Evolutionary conservation across 2,113 vertebrate genomes (phyloP).

Genomic region (Bungarus multicinctus): DNA sequence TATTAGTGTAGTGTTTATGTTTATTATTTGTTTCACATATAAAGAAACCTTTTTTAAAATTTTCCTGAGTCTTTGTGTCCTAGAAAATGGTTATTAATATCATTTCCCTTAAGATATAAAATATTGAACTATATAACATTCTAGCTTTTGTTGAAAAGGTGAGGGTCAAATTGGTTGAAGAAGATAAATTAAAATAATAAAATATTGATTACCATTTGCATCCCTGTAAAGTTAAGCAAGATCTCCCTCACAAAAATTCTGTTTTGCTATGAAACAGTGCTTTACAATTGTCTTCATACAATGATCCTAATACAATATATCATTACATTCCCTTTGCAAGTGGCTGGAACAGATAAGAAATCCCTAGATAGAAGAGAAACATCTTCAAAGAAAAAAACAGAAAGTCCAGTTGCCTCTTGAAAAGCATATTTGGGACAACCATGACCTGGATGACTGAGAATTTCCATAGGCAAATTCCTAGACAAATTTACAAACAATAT

Average conservation of each 20-base stretch:
- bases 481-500: neutral
- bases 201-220: neutral
- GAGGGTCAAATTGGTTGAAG: neutral
- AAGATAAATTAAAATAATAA: neutral
- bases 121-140: neutral
- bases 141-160: neutral
- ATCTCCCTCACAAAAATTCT: neutral
- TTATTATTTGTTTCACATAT: neutral
- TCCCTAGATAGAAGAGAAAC: neutral
- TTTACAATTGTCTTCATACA: neutral
- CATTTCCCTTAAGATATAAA: slow-evolving; percentile 3
- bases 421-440: no score
- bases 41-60: neutral
- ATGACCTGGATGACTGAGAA: no score
- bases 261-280: neutral
- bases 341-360: neutral
- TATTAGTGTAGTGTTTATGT: neutral
- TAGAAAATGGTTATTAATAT: neutral
- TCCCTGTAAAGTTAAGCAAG: neutral
- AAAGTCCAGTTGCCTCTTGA: no score
- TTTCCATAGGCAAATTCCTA: neutral
- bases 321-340: neutral
- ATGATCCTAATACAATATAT: neutral
- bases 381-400: no score
- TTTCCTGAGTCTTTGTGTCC: neutral